Evolutionary conservation across 2,113 vertebrate species (phyloP).

Genomic region (Phaethon lepturus): DNA sequence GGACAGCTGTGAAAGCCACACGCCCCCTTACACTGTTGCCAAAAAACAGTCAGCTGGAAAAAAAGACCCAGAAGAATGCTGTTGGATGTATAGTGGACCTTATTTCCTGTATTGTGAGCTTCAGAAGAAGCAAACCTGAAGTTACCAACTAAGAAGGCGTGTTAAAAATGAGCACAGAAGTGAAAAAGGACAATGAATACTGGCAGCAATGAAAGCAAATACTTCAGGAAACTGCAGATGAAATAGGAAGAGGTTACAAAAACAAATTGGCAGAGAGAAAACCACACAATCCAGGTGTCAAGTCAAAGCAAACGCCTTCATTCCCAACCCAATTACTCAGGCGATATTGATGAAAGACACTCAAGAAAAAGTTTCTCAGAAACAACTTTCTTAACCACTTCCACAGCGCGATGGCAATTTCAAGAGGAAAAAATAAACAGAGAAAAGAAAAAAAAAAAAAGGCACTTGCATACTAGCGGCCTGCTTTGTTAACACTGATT

Average conservation of each 20-base stretch:
- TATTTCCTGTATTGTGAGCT: not conserved
- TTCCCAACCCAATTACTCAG: not conserved
- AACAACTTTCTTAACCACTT: not conserved
- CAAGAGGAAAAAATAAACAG: rapidly evolving
- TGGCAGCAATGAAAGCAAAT: not conserved
- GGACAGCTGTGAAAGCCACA: not conserved
- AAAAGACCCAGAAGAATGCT: not conserved
- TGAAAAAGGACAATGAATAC: not conserved
- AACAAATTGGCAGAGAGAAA: not conserved
- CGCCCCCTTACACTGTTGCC: not conserved
- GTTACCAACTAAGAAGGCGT: not conserved
- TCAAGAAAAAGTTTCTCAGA: not conserved
- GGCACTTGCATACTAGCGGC: not conserved
- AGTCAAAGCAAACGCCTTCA: not conserved
- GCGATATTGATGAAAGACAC: no score
- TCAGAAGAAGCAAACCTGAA: not conserved
- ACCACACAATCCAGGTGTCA: not conserved
- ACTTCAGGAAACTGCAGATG: not conserved
- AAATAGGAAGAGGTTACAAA: not conserved
- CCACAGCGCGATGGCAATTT: not conserved
- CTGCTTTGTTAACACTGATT: not conserved
- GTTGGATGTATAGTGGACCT: not conserved
- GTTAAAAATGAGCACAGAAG: not conserved
- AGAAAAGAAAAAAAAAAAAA: no score
- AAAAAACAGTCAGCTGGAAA: not conserved